phyloP scores from a whole-genome alignment of 2,888 invertebrate genomes.

The Morpho deidamia region DNA sequence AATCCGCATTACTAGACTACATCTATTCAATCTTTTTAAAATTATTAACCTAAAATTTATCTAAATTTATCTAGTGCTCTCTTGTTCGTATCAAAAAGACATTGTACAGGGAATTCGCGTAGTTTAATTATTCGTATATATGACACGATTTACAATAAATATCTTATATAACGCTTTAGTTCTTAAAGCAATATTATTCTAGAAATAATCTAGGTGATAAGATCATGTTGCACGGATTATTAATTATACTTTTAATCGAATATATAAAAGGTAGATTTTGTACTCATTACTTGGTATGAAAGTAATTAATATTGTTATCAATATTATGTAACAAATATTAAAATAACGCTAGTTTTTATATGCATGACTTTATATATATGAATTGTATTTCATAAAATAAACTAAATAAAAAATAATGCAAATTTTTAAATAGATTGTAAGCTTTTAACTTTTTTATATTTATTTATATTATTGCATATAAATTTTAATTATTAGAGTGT shows the following conservation, averaged over 20 bases:
- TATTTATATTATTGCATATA: too few species aligned
- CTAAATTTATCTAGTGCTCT: constrained; percentile 30
- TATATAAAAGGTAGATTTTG: constrained; percentile 14
- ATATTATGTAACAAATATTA: not conserved
- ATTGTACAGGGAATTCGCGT: constrained; percentile 54
- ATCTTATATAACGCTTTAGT: constrained; percentile 18
- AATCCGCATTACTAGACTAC: too few species aligned
- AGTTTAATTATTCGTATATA: constrained; percentile 15
- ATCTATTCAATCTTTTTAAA: too few species aligned
- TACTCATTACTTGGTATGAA: constrained; percentile 2
- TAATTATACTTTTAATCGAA: not conserved
- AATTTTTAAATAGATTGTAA: too few species aligned
- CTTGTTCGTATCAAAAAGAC: constrained; percentile 50
- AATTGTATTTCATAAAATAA: not conserved
- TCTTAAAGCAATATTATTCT: constrained; percentile 25
- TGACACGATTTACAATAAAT: constrained; percentile 8
- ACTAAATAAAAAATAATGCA: too few species aligned
- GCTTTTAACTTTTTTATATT: too few species aligned
- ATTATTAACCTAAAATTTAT: too few species aligned
- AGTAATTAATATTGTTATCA: not conserved
- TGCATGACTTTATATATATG: not conserved
- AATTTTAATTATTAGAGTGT: too few species aligned
- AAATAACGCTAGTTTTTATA: not conserved
- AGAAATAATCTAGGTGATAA: constrained; percentile 9
- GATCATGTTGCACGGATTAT: not conserved